A percentile compares a stretch with the other conserved stretches of the same genome.
phyloP scores from a whole-genome alignment of 1,140 invertebrate genomes.

The Chrysopa pallens region DNA sequence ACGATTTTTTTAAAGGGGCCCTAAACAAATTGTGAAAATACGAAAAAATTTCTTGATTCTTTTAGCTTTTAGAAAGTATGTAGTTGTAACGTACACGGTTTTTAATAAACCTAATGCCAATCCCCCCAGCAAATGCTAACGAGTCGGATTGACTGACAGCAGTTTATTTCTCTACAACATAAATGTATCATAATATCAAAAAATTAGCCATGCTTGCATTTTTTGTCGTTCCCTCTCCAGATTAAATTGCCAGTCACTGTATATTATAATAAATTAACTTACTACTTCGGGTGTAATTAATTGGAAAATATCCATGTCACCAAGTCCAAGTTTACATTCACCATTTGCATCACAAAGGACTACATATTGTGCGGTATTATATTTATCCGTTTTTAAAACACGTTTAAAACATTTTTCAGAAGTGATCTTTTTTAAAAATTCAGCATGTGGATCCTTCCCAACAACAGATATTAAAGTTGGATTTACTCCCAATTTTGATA shows the following conservation, averaged over 20 bases:
- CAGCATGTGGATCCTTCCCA: slow-evolving; percentile 46
- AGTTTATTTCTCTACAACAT: slow-evolving; percentile 11
- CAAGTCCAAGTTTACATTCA: slow-evolving; percentile 59
- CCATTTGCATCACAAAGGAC: slow-evolving; percentile 51
- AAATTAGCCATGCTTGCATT: too few relatives aligned
- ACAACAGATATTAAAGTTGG: slow-evolving; percentile 63
- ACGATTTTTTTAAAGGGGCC: too few relatives aligned
- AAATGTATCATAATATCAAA: neutral
- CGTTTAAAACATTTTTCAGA: slow-evolving; percentile 13
- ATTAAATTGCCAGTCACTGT: too few relatives aligned
- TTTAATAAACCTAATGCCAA: slow-evolving; percentile 7
- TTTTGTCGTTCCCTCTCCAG: too few relatives aligned
- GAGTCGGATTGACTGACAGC: too few relatives aligned
- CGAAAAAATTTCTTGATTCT: too few relatives aligned
- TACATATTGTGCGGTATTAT: slow-evolving; percentile 51
- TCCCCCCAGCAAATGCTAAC: too few relatives aligned
- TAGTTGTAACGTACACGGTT: neutral
- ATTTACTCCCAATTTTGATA: slow-evolving; percentile 46
- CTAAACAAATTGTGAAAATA: too few relatives aligned
- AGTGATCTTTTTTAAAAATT: slow-evolving; percentile 23
- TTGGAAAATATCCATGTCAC: slow-evolving; percentile 69
- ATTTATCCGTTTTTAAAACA: slow-evolving; percentile 20
- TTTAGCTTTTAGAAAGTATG: too few relatives aligned
- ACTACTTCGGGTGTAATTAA: slow-evolving; percentile 44
- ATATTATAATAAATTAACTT: slow-evolving; percentile 13